A percentile compares a stretch with the other conserved stretches of the same genome.
Evolutionary conservation across 2,113 vertebrate species (phyloP).

Genomic region (Gobius niger): DNA sequence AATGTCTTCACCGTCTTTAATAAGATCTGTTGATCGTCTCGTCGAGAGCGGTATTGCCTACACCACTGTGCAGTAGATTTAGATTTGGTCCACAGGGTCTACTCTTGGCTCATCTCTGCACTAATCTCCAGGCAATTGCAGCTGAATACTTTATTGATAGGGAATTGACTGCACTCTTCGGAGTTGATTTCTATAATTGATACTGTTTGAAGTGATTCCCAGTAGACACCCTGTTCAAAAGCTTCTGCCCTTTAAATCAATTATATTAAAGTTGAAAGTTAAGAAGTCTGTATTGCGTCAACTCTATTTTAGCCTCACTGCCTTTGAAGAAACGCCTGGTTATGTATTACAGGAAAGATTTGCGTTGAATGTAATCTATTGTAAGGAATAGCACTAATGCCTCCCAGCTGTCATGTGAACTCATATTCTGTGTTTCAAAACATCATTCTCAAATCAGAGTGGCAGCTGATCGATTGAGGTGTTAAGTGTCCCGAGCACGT

Average conservation of each 20-base stretch:
- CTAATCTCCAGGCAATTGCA: conserved; percentile 69
- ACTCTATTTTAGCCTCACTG: conserved; percentile 15
- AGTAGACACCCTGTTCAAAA: conserved; percentile 61
- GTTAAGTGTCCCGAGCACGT: too few relatives aligned
- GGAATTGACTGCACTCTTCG: conserved; percentile 68
- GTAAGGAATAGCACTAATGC: background rate
- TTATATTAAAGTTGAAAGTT: conserved; percentile 71
- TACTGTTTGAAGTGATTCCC: conserved; percentile 73
- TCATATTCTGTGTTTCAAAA: too few relatives aligned
- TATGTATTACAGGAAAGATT: background rate
- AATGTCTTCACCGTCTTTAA: too few relatives aligned
- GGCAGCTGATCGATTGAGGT: too few relatives aligned
- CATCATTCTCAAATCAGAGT: too few relatives aligned
- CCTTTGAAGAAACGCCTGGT: background rate
- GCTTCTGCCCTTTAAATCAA: conserved; percentile 70
- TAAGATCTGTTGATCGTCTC: too few relatives aligned
- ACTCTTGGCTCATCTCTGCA: conserved; percentile 59
- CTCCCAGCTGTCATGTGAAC: background rate
- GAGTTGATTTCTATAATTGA: conserved; percentile 76
- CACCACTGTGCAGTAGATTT: conserved; percentile 64
- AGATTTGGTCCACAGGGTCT: conserved; percentile 58
- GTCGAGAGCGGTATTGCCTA: conserved; percentile 7
- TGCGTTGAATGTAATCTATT: background rate
- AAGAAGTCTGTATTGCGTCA: conserved; percentile 52
- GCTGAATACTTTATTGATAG: conserved; percentile 75